These are phyloP conservation scores for Phortica variegata DNA, from an alignment of 1,140 invertebrate genomes.

Conservation along the genomic window DNA sequence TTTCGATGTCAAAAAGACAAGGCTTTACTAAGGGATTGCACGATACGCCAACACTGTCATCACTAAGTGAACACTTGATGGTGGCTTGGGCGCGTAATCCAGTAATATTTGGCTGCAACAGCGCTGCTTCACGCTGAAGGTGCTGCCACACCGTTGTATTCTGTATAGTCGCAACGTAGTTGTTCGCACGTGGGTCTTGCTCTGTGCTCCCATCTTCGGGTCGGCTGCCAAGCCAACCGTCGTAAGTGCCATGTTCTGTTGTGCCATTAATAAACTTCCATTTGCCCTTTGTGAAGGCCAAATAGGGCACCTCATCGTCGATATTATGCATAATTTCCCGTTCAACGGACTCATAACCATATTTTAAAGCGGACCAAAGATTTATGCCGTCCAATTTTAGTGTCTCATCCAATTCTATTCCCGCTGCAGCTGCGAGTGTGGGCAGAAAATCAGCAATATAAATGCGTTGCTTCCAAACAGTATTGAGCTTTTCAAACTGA, in stretches of 20 bases:
- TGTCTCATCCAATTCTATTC: slow-evolving; percentile 46
- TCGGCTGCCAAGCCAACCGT: slow-evolving; percentile 59
- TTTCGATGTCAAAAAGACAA: slow-evolving; percentile 73
- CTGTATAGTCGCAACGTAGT: slow-evolving; percentile 58
- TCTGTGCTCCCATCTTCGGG: slow-evolving; percentile 12
- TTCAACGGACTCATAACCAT: slow-evolving; percentile 55
- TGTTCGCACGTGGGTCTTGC: slow-evolving; percentile 34
- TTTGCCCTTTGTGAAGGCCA: slow-evolving; percentile 65
- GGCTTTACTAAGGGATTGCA: slow-evolving; percentile 59
- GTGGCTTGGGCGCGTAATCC: slow-evolving; percentile 57
- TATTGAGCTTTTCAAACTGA: slow-evolving; percentile 59
- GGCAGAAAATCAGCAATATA: slow-evolving; percentile 86
- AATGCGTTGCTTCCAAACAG: slow-evolving; percentile 75
- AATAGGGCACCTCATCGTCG: slow-evolving; percentile 66
- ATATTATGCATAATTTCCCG: slow-evolving; percentile 72
- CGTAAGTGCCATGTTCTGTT: slow-evolving; percentile 51
- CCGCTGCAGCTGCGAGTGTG: slow-evolving; percentile 69
- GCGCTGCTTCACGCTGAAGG: slow-evolving; percentile 29
- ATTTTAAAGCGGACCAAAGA: slow-evolving; percentile 66
- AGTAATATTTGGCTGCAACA: slow-evolving; percentile 19
- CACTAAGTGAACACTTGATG: slow-evolving; percentile 42
- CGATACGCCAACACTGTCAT: not conserved
- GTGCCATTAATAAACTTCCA: slow-evolving; percentile 76
- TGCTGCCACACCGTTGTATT: slow-evolving; percentile 51
- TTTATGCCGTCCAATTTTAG: slow-evolving; percentile 70